phyloP scores from a whole-genome alignment of 2,888 invertebrate genomes.

The Eugnorisma glareosa region DNA sequence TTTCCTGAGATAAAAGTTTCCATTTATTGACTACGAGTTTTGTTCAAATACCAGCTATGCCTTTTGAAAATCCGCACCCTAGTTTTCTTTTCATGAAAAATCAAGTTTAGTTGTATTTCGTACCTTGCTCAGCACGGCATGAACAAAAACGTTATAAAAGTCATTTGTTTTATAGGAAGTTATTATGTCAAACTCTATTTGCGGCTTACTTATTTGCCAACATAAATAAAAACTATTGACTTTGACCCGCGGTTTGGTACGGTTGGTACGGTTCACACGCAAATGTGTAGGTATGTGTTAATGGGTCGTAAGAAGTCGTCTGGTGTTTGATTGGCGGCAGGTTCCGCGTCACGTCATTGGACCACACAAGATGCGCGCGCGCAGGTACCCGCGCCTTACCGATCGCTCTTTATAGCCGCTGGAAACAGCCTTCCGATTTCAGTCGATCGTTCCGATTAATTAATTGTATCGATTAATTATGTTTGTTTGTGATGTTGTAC shows the following conservation, averaged over 20 bases:
- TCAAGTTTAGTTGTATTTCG: background rate
- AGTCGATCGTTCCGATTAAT: conserved; percentile 63
- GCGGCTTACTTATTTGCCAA: conserved; percentile 31
- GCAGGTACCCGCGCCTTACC: conserved; percentile 75
- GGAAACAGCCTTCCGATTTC: conserved; percentile 51
- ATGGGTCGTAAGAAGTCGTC: conserved; percentile 50
- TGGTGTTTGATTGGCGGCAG: conserved; percentile 60
- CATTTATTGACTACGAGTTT: background rate
- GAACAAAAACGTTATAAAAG: conserved; percentile 4
- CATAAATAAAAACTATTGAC: conserved; percentile 46
- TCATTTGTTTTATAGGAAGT: conserved; percentile 36
- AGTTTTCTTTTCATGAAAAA: background rate
- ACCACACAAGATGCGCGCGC: conserved; percentile 79
- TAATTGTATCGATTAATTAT: conserved; percentile 56
- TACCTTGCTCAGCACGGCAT: too few relatives aligned
- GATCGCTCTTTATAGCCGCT: conserved; percentile 55
- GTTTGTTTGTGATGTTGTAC: conserved; percentile 34
- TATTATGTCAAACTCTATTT: conserved; percentile 18
- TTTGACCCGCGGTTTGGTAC: conserved; percentile 34
- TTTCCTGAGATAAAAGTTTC: background rate
- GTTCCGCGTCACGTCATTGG: conserved; percentile 68
- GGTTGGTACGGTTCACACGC: conserved; percentile 37
- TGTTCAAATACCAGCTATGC: background rate
- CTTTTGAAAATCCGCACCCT: background rate
- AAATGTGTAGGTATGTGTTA: conserved; percentile 52